Percentiles rank a stretch among this genome's conserved stretches.
Conservation (phyloP, 2,113 vertebrate species). For the Maylandia zebra region DNA sequence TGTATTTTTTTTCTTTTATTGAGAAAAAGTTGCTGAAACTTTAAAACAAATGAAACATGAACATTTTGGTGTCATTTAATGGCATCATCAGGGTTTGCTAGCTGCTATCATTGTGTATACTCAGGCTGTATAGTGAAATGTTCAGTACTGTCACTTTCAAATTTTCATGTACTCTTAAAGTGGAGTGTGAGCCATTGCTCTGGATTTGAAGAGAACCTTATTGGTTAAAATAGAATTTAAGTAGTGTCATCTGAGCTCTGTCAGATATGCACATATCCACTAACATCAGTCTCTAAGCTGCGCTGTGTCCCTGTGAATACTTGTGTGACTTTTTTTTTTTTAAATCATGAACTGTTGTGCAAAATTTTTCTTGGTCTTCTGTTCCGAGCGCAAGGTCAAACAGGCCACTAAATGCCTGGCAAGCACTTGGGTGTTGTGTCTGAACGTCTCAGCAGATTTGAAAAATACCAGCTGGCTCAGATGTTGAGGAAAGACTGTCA, state of each 20-base stretch:
- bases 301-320: not conserved
- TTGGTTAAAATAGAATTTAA: not conserved
- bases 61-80: not conserved
- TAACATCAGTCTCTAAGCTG: not conserved
- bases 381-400: not conserved
- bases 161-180: not conserved
- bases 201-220: not conserved
- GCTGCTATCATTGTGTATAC: not conserved
- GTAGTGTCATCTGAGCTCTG: not conserved
- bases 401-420: not conserved
- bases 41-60: not conserved
- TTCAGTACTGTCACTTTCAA: not conserved
- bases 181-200: not conserved
- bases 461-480: slow-evolving; percentile 3
- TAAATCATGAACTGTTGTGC: not conserved
- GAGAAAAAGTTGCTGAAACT: not conserved
- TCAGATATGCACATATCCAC: not conserved
- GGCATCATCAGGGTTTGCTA: not conserved
- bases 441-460: not conserved
- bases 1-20: not conserved
- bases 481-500: not conserved
- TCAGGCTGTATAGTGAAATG: not conserved
- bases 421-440: not conserved
- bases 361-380: not conserved
- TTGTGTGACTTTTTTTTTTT: not conserved